phyloP scores from a whole-genome alignment of 2,113 vertebrate genomes.

The Pycnonotus jocosus region DNA sequence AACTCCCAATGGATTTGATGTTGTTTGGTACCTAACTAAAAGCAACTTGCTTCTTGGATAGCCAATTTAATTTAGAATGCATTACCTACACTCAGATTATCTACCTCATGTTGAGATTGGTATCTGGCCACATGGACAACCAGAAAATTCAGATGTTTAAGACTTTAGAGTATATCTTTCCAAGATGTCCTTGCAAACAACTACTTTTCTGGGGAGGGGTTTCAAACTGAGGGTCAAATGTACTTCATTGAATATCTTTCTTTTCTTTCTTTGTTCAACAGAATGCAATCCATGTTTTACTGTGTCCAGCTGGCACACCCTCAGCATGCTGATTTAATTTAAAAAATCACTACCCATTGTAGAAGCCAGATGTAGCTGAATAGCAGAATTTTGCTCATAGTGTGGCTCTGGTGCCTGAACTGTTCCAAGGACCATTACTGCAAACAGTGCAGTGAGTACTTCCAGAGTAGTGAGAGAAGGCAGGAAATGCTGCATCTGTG shows the following conservation, averaged over 20 bases:
- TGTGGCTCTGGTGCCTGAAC: not conserved
- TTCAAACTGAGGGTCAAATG: not conserved
- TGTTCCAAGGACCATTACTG: not conserved
- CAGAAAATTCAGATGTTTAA: not conserved
- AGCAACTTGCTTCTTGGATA: not conserved
- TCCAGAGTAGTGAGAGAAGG: not conserved
- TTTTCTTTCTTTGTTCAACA: not conserved
- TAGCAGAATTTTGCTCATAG: not conserved
- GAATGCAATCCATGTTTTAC: not conserved
- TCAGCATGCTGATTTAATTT: slow-evolving; percentile 29
- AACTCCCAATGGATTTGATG: not conserved
- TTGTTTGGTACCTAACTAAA: not conserved
- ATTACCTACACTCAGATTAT: not conserved
- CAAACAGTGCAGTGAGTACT: not conserved
- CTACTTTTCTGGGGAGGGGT: not conserved
- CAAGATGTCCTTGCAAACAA: not conserved
- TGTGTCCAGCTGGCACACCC: slow-evolving; percentile 25
- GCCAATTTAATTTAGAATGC: not conserved
- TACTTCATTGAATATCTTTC: not conserved
- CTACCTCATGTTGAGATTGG: not conserved
- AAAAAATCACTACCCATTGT: not conserved
- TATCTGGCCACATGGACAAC: not conserved
- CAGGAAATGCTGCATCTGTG: not conserved
- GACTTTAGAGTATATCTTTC: not conserved
- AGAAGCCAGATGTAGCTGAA: slow-evolving; percentile 32